These are phyloP conservation scores for Limnothrissa miodon DNA, from an alignment of 2,113 vertebrate genomes.

Conservation along the genomic window DNA sequence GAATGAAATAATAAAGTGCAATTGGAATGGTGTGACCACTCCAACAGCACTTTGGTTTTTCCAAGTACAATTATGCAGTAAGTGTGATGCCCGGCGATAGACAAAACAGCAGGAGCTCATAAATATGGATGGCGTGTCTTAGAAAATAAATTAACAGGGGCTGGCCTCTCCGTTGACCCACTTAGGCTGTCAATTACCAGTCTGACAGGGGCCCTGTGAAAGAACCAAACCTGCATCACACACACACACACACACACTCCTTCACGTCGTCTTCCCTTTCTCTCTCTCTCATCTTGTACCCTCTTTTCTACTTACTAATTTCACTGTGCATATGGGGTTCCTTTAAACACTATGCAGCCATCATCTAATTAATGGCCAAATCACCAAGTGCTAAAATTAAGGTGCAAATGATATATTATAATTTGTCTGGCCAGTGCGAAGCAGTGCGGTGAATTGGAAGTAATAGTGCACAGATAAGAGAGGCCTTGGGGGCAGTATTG, in stretches of 20 bases:
- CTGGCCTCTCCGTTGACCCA: constrained; percentile 90
- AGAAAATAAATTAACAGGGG: constrained; percentile 95
- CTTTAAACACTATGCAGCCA: constrained; percentile 73
- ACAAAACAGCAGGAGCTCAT: constrained; percentile 96
- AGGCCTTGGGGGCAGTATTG: neutral
- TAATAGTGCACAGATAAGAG: neutral
- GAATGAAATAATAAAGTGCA: constrained; percentile 70
- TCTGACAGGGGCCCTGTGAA: constrained; percentile 83
- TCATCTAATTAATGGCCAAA: constrained; percentile 86
- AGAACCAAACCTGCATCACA: constrained; percentile 78
- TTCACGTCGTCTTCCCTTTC: constrained; percentile 29
- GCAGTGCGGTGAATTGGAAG: neutral
- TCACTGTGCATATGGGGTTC: constrained; percentile 77
- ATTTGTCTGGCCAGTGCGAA: neutral
- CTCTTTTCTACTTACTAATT: constrained; percentile 63
- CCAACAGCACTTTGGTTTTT: constrained; percentile 65
- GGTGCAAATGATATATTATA: constrained; percentile 34
- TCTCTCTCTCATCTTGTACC: constrained; percentile 42
- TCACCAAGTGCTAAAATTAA: constrained; percentile 75
- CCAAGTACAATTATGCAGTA: constrained; percentile 72
- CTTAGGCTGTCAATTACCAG: constrained; percentile 90
- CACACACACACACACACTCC: constrained; percentile 57
- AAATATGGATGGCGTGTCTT: constrained; percentile 91
- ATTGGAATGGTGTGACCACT: constrained; percentile 68
- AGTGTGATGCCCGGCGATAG: constrained; percentile 87